Evolutionary conservation across 2,888 invertebrate genomes (phyloP), one percentile per base, ranked within the genome.

Genomic region (Macrosoma leucophasiata): DNA sequence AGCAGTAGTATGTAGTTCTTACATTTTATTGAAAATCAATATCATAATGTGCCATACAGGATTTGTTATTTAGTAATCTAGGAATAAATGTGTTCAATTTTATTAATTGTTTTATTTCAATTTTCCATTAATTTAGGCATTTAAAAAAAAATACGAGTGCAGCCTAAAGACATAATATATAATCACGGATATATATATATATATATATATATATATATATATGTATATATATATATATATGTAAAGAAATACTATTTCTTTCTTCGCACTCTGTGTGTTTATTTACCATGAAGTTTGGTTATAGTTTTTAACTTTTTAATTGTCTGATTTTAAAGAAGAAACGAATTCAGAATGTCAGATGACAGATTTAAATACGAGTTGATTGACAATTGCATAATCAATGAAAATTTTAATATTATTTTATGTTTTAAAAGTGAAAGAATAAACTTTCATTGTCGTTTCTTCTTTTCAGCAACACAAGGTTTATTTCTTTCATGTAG

Each of bases 21-120:
- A 36, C n/a, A 11, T 8, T 18, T 13, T 29, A 27, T 17, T 29
- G 10, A 25, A 26, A 21, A 27, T 35, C 35, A 29, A 21, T 41
- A 50, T 41, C 41, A 36, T 41, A 46, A 47, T 52, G 69, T 73
- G 69, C 70, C 72, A 67, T 72, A 65, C 36, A 41, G 57, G 48
- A 54, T 40, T 58, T 56, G 52, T 62, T 56, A 55, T 52, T 61
- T 64, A 51, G 62, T 67, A 52, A 53, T 63, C 55, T 62, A 63
- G 52, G 58, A 62, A 58, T 66, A 66, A 65, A 65, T 49, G 60
- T 62, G 58, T 67, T 63, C 56, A 48, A 55, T 53, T 55, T 44
- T 50, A 41, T 34, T 18, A 9, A 15, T 23, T 32, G 13, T 47
- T 58, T 58, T 50, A 49, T 50, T 60, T 48, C 46, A 43, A 25